A percentile compares a stretch with the other conserved stretches of the same genome.
These are phyloP conservation scores for Brachirus orientalis DNA, from an alignment of 2,113 vertebrate genomes.

Conservation along the genomic window DNA sequence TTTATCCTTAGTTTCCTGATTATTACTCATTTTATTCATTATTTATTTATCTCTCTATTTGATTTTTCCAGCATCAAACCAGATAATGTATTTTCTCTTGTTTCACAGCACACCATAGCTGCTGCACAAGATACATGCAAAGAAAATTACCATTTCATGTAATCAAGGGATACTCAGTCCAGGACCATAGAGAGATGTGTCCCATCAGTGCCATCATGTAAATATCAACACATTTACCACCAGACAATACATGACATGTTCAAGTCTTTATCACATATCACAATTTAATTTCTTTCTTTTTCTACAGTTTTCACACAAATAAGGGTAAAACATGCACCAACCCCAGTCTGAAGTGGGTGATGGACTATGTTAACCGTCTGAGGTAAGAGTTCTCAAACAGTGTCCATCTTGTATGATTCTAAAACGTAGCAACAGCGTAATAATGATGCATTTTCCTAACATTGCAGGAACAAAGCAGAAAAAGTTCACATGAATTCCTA, in stretches of 20 bases:
- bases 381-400: slow-evolving; percentile 42
- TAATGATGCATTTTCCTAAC: neutral
- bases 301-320: slow-evolving; percentile 69
- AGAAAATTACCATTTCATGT: fast-evolving
- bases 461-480: slow-evolving; percentile 50
- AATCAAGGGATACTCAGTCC: slow-evolving; percentile 71
- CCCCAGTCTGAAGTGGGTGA: slow-evolving; percentile 70
- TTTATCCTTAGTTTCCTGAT: neutral
- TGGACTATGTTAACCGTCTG: slow-evolving; percentile 46
- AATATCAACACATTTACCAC: slow-evolving; percentile 17
- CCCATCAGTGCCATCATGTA: slow-evolving; percentile 72
- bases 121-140: slow-evolving; percentile 63
- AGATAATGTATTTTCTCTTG: neutral
- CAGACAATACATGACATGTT: neutral
- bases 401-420: neutral
- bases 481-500: slow-evolving; percentile 40
- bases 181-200: slow-evolving; percentile 53
- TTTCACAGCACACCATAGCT: slow-evolving; percentile 29
- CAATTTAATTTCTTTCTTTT: neutral
- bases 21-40: neutral
- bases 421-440: neutral
- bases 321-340: slow-evolving; percentile 53
- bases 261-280: neutral
- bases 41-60: neutral
- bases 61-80: neutral